Evolutionary conservation across 2,888 invertebrate species (phyloP).

Genomic region (Gisinianus flammeolus): DNA sequence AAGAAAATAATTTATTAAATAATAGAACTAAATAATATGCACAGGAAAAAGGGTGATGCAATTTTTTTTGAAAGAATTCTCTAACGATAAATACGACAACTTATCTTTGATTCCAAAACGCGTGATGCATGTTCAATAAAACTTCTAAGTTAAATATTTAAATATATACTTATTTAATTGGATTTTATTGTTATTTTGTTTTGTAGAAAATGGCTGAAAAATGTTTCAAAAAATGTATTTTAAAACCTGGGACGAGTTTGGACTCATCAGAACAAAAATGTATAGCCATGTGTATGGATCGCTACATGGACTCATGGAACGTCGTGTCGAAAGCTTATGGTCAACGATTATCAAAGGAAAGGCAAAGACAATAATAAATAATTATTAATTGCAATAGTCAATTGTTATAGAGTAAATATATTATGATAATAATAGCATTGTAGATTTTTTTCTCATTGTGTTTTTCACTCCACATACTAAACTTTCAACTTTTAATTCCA

Average conservation of each 20-base stretch:
- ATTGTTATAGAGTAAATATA: too few species aligned
- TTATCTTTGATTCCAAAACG: too few species aligned
- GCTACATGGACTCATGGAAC: conserved; percentile 91
- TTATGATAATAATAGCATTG: too few species aligned
- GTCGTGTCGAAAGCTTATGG: conserved; percentile 81
- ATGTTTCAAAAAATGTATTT: conserved; percentile 93
- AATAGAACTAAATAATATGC: too few species aligned
- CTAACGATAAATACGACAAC: too few species aligned
- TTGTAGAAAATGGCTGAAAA: conserved; percentile 94
- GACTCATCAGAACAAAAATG: conserved; percentile 75
- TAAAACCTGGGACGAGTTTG: conserved; percentile 79
- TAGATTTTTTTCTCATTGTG: too few species aligned
- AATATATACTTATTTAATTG: neutral
- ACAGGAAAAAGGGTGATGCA: too few species aligned
- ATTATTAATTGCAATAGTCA: too few species aligned
- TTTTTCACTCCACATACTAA: too few species aligned
- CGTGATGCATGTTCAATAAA: too few species aligned
- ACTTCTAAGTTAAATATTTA: too few species aligned
- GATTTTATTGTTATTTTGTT: conserved; percentile 48
- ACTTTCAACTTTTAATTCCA: too few species aligned
- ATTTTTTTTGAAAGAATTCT: neutral
- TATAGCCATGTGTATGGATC: conserved; percentile 97
- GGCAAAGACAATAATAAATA: conserved; percentile 61
- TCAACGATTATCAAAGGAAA: conserved; percentile 81
- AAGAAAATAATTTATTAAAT: conserved; percentile 59